Evolutionary conservation across 2,888 invertebrate genomes (phyloP), one percentile per base, ranked within the genome.

Genomic region (Polyommatus icarus): DNA sequence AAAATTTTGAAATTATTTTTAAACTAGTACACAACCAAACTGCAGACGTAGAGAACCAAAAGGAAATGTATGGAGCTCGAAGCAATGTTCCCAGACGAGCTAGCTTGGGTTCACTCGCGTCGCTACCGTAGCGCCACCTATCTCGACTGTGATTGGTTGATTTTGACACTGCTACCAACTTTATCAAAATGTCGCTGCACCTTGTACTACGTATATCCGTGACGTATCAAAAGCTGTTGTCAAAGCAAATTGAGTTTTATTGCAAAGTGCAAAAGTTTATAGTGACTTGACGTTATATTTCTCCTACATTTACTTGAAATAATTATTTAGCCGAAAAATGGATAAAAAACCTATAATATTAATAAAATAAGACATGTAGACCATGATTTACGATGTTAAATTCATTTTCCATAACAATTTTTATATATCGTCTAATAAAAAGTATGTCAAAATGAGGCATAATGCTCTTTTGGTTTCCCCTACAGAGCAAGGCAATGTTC

Each of bases 31-130:
- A 93, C 93, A 92, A 94, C 93, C 93, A 93, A 94, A 94, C 94
- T 92, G 92, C 91, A 93, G 91, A 92, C 92, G 93, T 93, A 93
- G 92, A 91, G 93, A 93, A 90, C 92, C 92, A 92, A 93, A 94
- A 94, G 94, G 92, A 93, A 94, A 93, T 94, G 94, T 94, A 94
- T 94, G 94, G 91, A 89, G 93, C 93, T 92, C 92, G 90, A 92
- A 92, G 92, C 90, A 91, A 94, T 84, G 91, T 93, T 93, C 93
- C 91, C 90, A 90, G 90, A 87, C 87, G 91, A 92, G 93, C 91
- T 89, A 88, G 94, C 93, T 93, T 93, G 93, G 91, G 91, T 90
- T 89, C 89, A 84, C 88, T 91, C 91, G 93, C 93, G 93, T 94
- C 91, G 88, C 85, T 87, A 88, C 87, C 80, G 82, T 82, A 89